Evolutionary conservation across 2,797 vertebrate species (phyloP).

Genomic region (Cirrhinus molitorella): DNA sequence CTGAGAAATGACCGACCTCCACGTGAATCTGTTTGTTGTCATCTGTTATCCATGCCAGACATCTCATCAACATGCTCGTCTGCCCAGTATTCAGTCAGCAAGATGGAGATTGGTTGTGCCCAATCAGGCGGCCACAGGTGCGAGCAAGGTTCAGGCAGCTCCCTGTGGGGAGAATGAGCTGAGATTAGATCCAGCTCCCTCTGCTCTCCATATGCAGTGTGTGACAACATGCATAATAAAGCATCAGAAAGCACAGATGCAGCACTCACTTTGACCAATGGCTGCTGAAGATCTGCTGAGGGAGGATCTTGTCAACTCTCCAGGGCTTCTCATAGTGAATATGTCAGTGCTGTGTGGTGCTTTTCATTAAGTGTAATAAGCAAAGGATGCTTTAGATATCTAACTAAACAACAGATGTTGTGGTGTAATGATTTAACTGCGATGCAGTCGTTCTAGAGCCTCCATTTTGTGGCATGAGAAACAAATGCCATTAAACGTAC

Average conservation of each 20-base stretch:
- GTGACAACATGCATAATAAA: slow-evolving; percentile 35
- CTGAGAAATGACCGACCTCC: slow-evolving; percentile 12
- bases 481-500: slow-evolving; percentile 35
- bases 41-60: slow-evolving; percentile 2
- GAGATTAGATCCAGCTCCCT: slow-evolving; percentile 38
- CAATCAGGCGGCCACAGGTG: slow-evolving; percentile 49
- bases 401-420: slow-evolving; percentile 1
- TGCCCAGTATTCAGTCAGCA: slow-evolving; percentile 24
- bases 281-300: not conserved
- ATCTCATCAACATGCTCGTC: slow-evolving; percentile 19
- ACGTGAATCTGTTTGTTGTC: slow-evolving; percentile 14
- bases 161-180: slow-evolving; percentile 34
- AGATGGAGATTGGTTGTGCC: slow-evolving; percentile 8
- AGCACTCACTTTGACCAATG: slow-evolving; percentile 12
- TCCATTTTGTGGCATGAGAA: slow-evolving; percentile 12
- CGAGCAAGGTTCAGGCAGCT: slow-evolving; percentile 5
- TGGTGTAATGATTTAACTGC: slow-evolving; percentile 9
- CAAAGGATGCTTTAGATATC: slow-evolving; percentile 18
- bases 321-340: slow-evolving; percentile 23
- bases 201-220: slow-evolving; percentile 32
- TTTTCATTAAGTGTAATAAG: not conserved
- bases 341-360: not conserved
- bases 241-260: slow-evolving; percentile 31
- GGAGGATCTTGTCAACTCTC: slow-evolving; percentile 24
- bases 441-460: not conserved